Conservation (phyloP, 1,140 invertebrate genomes). For the Cephus cinctus region DNA sequence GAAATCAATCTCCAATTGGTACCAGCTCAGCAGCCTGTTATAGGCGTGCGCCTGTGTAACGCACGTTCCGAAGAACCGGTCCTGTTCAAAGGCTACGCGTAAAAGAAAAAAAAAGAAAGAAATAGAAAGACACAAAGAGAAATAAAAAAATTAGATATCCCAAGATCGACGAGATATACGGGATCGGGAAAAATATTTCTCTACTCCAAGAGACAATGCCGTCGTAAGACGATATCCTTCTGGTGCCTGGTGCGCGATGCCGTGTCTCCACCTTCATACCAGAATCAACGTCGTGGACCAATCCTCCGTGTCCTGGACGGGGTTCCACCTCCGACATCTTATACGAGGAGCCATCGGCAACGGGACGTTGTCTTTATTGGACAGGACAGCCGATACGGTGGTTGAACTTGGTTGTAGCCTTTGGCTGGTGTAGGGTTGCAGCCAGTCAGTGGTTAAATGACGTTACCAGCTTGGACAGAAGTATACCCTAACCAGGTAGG, state of each 20-base stretch:
- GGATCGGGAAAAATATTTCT: neutral
- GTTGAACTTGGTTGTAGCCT: neutral
- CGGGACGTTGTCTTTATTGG: neutral
- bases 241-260: neutral
- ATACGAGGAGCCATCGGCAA: too few relatives aligned
- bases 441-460: conserved; percentile 5
- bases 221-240: neutral
- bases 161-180: neutral
- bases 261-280: neutral
- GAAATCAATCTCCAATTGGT: too few relatives aligned
- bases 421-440: conserved; percentile 9
- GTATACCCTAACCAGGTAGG: neutral
- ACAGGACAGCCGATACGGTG: neutral
- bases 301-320: too few relatives aligned
- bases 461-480: conserved; percentile 5
- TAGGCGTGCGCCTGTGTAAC: neutral
- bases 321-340: too few relatives aligned
- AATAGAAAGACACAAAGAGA: neutral
- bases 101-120: conserved; percentile 1
- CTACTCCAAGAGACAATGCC: neutral
- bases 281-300: neutral
- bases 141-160: conserved; percentile 2
- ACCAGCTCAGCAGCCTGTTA: too few relatives aligned
- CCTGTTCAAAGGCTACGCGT: neutral
- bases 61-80: neutral